Evolutionary conservation across 2,888 invertebrate genomes (phyloP).

Genomic region (Eupithecia tripunctaria): DNA sequence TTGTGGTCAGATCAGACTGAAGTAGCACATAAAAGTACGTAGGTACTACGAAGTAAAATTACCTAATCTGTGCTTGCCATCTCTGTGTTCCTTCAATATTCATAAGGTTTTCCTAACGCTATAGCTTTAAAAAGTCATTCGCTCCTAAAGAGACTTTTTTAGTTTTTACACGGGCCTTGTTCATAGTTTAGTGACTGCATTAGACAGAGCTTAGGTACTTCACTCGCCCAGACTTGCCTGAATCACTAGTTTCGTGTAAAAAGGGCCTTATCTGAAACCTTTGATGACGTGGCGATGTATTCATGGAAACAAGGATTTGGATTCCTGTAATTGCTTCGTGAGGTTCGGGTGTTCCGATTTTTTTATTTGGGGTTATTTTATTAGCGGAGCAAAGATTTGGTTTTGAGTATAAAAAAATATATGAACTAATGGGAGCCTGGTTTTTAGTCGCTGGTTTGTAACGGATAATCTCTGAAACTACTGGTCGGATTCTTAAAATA

Average conservation of each 20-base stretch:
- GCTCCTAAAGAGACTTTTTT: not conserved
- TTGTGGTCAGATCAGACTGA: not conserved
- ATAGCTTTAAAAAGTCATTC: not conserved
- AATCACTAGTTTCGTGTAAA: not conserved
- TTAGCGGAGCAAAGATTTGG: not conserved
- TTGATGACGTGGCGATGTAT: constrained; percentile 1
- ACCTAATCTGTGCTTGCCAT: no score
- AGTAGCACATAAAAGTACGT: not conserved
- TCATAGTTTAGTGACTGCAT: not conserved
- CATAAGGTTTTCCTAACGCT: not conserved
- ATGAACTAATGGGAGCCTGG: not conserved
- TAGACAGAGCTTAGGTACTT: not conserved
- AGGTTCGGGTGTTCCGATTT: constrained; percentile 10
- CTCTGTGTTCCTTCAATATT: no score
- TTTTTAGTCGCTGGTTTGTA: not conserved
- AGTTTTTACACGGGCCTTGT: not conserved
- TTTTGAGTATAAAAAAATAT: not conserved
- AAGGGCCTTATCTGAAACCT: constrained; percentile 4
- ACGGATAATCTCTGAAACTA: not conserved
- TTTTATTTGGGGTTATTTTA: not conserved
- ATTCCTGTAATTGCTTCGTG: constrained; percentile 14
- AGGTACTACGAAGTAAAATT: no score
- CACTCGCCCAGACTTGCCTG: not conserved
- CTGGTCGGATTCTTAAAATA: not conserved
- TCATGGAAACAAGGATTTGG: constrained; percentile 14